Percentiles rank a stretch among this genome's conserved stretches.
phyloP scores from a whole-genome alignment of 2,797 vertebrate genomes.

The Anguilla marmorata region DNA sequence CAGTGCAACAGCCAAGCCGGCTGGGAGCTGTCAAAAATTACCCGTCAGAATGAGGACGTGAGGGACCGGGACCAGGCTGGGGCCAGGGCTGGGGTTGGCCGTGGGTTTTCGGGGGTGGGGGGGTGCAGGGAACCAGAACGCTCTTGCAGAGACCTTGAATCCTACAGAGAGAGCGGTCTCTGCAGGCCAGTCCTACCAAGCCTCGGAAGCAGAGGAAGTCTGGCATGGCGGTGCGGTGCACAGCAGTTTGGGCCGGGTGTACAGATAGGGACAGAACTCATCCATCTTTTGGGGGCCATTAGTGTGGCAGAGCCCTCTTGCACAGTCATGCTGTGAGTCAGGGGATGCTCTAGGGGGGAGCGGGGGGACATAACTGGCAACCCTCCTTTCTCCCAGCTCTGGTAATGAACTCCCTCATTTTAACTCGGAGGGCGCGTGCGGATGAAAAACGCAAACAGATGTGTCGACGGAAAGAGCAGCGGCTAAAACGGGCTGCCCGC shows the following conservation, averaged over 20 bases:
- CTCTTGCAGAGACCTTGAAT: not conserved
- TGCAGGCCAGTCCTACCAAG: not conserved
- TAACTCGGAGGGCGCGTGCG: not conserved
- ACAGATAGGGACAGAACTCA: not conserved
- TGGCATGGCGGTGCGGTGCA: not conserved
- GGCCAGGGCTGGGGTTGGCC: too few species aligned
- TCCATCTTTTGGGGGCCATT: not conserved
- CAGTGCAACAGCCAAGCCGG: not conserved
- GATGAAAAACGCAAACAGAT: constrained; percentile 34
- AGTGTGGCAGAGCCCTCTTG: not conserved
- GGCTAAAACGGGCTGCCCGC: not conserved
- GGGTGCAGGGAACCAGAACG: not conserved
- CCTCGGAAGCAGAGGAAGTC: not conserved
- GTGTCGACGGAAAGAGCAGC: constrained; percentile 20
- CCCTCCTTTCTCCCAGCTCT: not conserved
- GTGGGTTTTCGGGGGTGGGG: not conserved
- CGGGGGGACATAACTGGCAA: not conserved
- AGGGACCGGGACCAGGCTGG: not conserved
- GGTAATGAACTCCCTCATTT: constrained; percentile 8
- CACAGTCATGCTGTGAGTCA: not conserved
- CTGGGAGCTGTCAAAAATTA: not conserved
- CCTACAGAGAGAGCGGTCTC: not conserved
- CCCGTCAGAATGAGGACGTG: not conserved
- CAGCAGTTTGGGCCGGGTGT: not conserved
- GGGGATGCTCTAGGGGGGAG: not conserved